These are phyloP conservation scores for Danionella cerebrum DNA, from an alignment of 2,113 vertebrate genomes.

Conservation along the genomic window DNA sequence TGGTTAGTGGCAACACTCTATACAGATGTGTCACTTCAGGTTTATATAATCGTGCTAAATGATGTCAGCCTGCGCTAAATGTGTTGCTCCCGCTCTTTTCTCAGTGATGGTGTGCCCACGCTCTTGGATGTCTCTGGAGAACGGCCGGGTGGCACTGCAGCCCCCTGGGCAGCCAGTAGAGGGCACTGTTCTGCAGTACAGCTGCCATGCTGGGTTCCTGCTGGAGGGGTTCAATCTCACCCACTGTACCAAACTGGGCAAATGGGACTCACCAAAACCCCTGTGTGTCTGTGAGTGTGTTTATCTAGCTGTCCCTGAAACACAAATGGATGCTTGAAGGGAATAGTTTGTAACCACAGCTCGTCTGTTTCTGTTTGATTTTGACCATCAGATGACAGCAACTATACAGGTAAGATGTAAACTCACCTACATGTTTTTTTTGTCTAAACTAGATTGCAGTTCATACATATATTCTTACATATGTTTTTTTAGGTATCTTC, in stretches of 20 bases:
- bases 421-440: not conserved
- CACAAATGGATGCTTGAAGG: not conserved
- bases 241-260: conserved; percentile 68
- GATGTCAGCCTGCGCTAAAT: not conserved
- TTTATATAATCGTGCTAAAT: not conserved
- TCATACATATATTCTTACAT: too few species aligned
- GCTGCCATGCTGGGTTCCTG: conserved; percentile 65
- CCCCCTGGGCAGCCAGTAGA: conserved; percentile 65
- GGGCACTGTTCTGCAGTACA: conserved; percentile 65
- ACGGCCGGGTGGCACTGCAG: conserved; percentile 59
- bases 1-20: not conserved
- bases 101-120: conserved; percentile 70
- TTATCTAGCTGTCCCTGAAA: not conserved
- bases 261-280: conserved; percentile 71
- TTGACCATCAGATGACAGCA: conserved; percentile 57
- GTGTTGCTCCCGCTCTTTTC: not conserved
- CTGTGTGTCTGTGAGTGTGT: conserved; percentile 59
- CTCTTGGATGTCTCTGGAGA: conserved; percentile 69
- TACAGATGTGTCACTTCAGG: not conserved
- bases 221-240: conserved; percentile 64
- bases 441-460: not conserved
- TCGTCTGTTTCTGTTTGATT: not conserved
- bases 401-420: conserved; percentile 62
- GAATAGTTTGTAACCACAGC: not conserved
- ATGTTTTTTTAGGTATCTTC: too few species aligned